phyloP scores from a whole-genome alignment of 2,797 vertebrate genomes.

The Darevskia mixta region DNA sequence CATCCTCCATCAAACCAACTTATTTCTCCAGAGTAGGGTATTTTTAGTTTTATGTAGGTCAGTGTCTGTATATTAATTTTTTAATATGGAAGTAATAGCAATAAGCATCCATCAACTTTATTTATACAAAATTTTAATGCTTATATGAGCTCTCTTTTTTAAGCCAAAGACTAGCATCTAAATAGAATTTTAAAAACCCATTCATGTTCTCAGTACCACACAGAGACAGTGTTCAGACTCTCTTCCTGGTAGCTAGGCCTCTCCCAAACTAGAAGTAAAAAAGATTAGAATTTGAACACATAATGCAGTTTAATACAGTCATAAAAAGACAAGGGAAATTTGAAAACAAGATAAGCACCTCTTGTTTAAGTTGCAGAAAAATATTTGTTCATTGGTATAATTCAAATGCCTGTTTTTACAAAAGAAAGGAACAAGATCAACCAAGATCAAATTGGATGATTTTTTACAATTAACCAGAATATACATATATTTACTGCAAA shows the following conservation, averaged over 20 bases:
- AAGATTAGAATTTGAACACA: not conserved
- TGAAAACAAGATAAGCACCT: not conserved
- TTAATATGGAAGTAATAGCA: too few relatives aligned
- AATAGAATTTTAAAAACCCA: too few relatives aligned
- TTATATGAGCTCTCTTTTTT: too few relatives aligned
- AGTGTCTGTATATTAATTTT: too few relatives aligned
- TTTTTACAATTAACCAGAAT: slow-evolving; percentile 62
- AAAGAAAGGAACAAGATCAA: not conserved
- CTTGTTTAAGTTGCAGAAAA: not conserved
- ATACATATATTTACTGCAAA: not conserved
- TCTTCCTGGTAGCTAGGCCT: not conserved
- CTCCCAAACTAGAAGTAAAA: not conserved
- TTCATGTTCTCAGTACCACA: not conserved
- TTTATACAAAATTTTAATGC: too few relatives aligned
- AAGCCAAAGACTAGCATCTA: too few relatives aligned
- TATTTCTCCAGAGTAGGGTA: too few relatives aligned
- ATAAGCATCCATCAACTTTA: too few relatives aligned
- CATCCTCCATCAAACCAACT: too few relatives aligned
- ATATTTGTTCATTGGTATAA: not conserved
- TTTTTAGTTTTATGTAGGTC: too few relatives aligned
- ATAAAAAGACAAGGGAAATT: not conserved
- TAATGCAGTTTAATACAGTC: not conserved
- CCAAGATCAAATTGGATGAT: slow-evolving; percentile 21
- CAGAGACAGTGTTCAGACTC: not conserved
- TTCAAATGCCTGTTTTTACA: not conserved